Base-by-base conservation (phyloP, 1,140 invertebrate species). In the Zaprionus tsacasi region DNA sequence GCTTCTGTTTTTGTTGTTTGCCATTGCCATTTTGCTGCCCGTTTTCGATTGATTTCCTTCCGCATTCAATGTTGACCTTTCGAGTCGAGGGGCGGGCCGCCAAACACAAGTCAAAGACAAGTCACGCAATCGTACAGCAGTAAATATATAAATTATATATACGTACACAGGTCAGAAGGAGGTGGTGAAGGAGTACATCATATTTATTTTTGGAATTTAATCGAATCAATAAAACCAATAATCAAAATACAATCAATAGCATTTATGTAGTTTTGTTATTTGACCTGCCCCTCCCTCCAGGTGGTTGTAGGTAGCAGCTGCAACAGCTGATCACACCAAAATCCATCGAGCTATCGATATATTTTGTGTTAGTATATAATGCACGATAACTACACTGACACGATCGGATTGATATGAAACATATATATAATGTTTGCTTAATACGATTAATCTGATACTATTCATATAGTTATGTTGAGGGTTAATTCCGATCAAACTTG, bases 181-280 rank as follows among this genome's bases (percentile, higher is more conserved):
- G 70, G n/a, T n/a, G n/a, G 13, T 1, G 40, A 6, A 3, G 78
- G 82, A 70, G 79, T 86, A 79, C 82, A 86, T 81, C 78, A 86
- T 76, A 58, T 85, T 86, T 86, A 86, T 86, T 86, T 87, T 87
- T 87, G 82, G 82, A 87, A 72, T 78, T 72, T 74, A 82, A 86
- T 86, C 82, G 79, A 86, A 86, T 86, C 82, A 86, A 86, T 86
- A 81, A 63, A 69, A 81, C 17, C 61, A 64, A 69, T 61, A 56
- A 65, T 38, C 56, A 6, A 43, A 54, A 6, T 54, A 21, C 33
- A 58, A 35, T 57, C 13, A 36, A 17, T 36, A 35, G 33, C 12
- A 36, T 38, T 52, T 50, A 35, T 61, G 10, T 63, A 21, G 33
- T 35, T 0, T 63, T 45, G 7, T 7, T 15, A 3, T 45, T 15